A percentile compares a stretch with the other conserved stretches of the same genome.
These are phyloP conservation scores for Hippocampus abdominalis DNA, from an alignment of 2,113 vertebrate species.

Conservation along the genomic window DNA sequence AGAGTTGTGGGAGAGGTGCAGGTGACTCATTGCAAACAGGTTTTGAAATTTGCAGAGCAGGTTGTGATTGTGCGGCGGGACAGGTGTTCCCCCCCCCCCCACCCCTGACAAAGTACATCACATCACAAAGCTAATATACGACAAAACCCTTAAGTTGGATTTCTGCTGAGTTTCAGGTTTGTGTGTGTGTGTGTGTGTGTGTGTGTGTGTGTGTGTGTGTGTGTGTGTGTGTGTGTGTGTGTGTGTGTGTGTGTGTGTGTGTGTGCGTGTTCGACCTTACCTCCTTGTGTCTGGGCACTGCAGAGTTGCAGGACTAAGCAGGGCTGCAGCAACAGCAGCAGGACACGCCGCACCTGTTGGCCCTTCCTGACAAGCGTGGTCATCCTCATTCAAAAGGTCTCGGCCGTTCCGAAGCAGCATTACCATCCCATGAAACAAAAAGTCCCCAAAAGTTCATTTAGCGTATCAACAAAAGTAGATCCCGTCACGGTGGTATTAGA, in stretches of 20 bases:
- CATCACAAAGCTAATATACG: neutral
- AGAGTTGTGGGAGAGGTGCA: constrained; percentile 51
- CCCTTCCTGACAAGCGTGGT: constrained; percentile 12
- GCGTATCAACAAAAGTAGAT: neutral
- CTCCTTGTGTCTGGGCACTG: constrained; percentile 57
- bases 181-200: constrained; percentile 19
- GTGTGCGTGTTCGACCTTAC: constrained; percentile 35
- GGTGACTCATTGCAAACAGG: constrained; percentile 62
- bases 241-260: constrained; percentile 14
- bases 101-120: neutral
- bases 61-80: constrained; percentile 42
- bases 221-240: constrained; percentile 17
- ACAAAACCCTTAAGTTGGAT: neutral
- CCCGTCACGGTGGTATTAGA: neutral
- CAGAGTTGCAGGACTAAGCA: constrained; percentile 28
- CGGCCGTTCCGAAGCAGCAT: constrained; percentile 7
- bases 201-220: constrained; percentile 12
- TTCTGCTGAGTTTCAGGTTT: neutral
- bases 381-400: constrained; percentile 39
- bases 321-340: constrained; percentile 54
- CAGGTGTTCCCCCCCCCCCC: constrained; percentile 25
- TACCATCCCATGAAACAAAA: neutral
- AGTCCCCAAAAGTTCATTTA: constrained; percentile 10
- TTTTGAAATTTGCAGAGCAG: constrained; percentile 53
- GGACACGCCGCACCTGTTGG: constrained; percentile 25